Evolutionary conservation across 2,797 vertebrate species (phyloP), one percentile per base, ranked within the genome.

Genomic region (Propithecus deckenii): DNA sequence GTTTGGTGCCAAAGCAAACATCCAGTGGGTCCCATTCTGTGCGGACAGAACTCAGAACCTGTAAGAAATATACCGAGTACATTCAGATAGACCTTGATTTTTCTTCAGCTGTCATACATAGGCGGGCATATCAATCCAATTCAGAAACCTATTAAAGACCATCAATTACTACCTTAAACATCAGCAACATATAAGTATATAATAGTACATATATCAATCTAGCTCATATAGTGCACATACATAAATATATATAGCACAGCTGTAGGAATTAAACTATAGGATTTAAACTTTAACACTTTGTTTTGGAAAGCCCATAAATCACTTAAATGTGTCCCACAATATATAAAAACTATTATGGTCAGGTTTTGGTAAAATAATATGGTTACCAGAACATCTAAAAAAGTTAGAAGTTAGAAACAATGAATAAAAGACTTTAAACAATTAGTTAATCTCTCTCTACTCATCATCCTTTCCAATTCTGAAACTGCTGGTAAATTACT

Each of bases 1-100:
- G 99, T 1, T 98, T 97, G n/a, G 97, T 83, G 93, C 99, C 99
- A 98, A 99, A 99, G 96, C 95, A 0, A 96, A 99, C 99, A 98
- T 99, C 98, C 41, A 99, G 98, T 0, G 98, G 99, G 50, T 99
- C 98, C 59, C 99, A 99, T 79, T 99, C 99, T 0, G 99, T 99
- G 94, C 97, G 98, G 25, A 99, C 35, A 1, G 98, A 99, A 96
- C 98, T 99, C 67, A 99, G 97, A 94, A 99, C 98, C 99, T 99
- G 95, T 88, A 97, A 98, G 3, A 93, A 83, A 97, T 86, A 88
- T 35, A 94, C 0, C 28, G 83, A 96, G 28, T 74, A 61, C 0
- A 3, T 96, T 79, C 86, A 95, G n/a, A 88, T 2, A 74, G 18
- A 94, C 8, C 4, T 72, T 93, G 22, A 2, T 50, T 93, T 91